These are phyloP conservation scores for Geococcyx californianus DNA, from an alignment of 2,113 vertebrate genomes.

Conservation along the genomic window DNA sequence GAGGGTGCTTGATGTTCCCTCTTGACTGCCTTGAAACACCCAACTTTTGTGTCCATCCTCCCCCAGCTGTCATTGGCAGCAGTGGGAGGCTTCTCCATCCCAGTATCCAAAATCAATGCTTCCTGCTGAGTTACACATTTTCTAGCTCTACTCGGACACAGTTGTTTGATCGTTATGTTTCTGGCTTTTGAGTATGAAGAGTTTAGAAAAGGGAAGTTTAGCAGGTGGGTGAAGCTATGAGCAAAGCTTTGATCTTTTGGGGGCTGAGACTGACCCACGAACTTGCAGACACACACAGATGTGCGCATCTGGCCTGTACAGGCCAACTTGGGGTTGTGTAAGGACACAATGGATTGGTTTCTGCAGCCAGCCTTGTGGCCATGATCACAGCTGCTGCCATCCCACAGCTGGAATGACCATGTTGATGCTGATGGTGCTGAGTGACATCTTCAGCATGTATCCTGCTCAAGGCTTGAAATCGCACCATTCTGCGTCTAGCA, in stretches of 20 bases:
- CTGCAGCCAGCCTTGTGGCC: not conserved
- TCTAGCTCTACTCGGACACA: not conserved
- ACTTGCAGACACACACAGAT: not conserved
- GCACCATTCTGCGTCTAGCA: not conserved
- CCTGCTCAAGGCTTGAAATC: not conserved
- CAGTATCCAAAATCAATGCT: slow-evolving; percentile 11
- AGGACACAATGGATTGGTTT: fast-evolving
- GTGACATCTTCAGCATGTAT: not conserved
- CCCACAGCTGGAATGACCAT: not conserved
- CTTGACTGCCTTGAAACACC: not conserved
- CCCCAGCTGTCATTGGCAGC: not conserved
- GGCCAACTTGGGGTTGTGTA: fast-evolving
- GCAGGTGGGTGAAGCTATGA: not conserved
- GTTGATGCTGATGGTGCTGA: not conserved
- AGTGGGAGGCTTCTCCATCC: slow-evolving; percentile 1
- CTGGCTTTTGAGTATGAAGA: slow-evolving; percentile 10
- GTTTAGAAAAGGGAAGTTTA: not conserved
- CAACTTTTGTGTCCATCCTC: slow-evolving; percentile 2
- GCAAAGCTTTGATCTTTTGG: not conserved
- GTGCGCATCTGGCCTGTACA: not conserved
- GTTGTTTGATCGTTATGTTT: slow-evolving; percentile 44
- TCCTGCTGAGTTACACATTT: slow-evolving; percentile 36
- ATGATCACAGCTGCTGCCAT: not conserved
- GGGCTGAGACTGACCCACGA: not conserved
- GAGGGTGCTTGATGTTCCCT: not conserved